phyloP scores from a whole-genome alignment of 2,888 invertebrate genomes.

The Zygaena filipendulae region DNA sequence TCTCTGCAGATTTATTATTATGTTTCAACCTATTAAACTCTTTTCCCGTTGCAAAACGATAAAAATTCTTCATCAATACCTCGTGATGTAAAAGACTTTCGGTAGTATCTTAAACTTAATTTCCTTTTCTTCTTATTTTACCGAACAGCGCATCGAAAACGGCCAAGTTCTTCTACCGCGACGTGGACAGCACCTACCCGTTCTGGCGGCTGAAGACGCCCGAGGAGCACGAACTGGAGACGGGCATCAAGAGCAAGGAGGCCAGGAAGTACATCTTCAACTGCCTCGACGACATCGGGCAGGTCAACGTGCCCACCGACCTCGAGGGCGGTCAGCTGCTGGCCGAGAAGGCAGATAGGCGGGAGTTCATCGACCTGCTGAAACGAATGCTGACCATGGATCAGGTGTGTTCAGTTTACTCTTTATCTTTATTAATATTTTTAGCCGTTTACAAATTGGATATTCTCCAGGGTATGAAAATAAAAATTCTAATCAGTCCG shows the following conservation, averaged over 20 bases:
- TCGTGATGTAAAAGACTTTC: too few species aligned
- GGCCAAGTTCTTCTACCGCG: conserved; percentile 97
- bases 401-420: conserved; percentile 72
- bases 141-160: conserved; percentile 98
- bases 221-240: conserved; percentile 98
- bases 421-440: too few species aligned
- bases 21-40: too few species aligned
- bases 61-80: too few species aligned
- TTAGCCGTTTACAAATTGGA: too few species aligned
- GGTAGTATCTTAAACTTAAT: too few species aligned
- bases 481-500: too few species aligned
- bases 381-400: conserved; percentile 99
- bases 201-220: conserved; percentile 93
- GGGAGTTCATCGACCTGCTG: conserved; percentile 97
- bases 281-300: conserved; percentile 97
- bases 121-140: too few species aligned
- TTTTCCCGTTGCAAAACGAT: too few species aligned
- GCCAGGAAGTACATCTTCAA: conserved; percentile 99
- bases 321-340: conserved; percentile 95
- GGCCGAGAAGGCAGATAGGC: conserved; percentile 96
- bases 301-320: conserved; percentile 96
- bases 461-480: too few species aligned
- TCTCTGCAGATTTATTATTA: too few species aligned
- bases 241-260: conserved; percentile 98
- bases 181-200: conserved; percentile 91